Conservation (phyloP, 2,113 vertebrate genomes). For the Merops nubicus region DNA sequence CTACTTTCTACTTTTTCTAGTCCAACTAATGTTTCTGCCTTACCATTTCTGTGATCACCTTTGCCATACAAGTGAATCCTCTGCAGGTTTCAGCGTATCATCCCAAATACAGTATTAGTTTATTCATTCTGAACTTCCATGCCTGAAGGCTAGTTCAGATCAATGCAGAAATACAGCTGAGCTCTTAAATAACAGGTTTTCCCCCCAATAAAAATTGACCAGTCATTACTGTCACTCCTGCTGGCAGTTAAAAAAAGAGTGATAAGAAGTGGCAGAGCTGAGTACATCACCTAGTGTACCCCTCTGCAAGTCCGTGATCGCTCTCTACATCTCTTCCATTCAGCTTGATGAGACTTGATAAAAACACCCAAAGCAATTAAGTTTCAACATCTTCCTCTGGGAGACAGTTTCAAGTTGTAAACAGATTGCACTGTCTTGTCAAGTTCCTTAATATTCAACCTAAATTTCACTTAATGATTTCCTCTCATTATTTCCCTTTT, state of each 20-base stretch:
- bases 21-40: fast-evolving
- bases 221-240: not conserved
- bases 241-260: not conserved
- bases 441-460: not conserved
- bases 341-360: slow-evolving; percentile 7
- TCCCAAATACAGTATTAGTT: not conserved
- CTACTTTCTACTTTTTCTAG: not conserved
- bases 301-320: not conserved
- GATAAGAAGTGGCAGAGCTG: not conserved
- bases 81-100: not conserved
- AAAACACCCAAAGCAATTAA: slow-evolving; percentile 40
- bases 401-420: slow-evolving; percentile 15
- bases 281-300: not conserved
- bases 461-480: slow-evolving; percentile 39
- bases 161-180: fast-evolving
- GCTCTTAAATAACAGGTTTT: not conserved
- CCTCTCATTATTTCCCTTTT: slow-evolving; percentile 20
- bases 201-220: not conserved
- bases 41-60: not conserved
- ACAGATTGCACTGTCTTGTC: not conserved
- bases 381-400: not conserved
- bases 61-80: not conserved
- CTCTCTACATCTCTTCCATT: not conserved
- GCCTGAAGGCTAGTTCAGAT: not conserved
- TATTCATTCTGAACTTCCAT: not conserved